Evolutionary conservation across 2,797 vertebrate genomes (phyloP), one percentile per base, ranked within the genome.

Genomic region (Acipenser transmontanus): DNA sequence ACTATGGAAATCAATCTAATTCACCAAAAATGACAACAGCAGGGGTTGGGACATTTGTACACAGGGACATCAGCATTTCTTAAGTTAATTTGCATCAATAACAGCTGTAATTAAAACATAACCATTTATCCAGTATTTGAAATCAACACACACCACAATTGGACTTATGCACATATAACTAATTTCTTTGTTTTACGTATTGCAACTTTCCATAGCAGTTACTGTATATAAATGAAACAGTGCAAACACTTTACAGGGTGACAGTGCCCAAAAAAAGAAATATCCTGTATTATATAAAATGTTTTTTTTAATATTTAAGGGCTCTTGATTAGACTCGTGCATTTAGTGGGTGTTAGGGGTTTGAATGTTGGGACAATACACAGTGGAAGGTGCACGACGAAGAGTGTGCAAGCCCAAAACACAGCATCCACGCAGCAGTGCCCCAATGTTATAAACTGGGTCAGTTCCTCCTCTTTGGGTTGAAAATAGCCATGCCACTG

Each of bases 381-480:
- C 34, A 34, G 34, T 34, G 34, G 34, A 34, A 34, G 4, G 34
- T 3, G 34, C 2, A 34, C 34, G 34, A 34, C 34, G 34, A 68
- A 98, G 92, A 0, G 96, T 94, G 78, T 92, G 93, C 86, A 99
- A 82, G 73, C 96, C 95, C 73, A 99, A 83, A 76, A 96, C 81
- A 77, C 95, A 98, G 81, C 97, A 99, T 69, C 97, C 95, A 54
- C 95, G 89, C 71, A 99, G 93, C 72, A 98, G 81, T 2, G 94
- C 83, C 10, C 91, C 91, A 0, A 98, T 94, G 82, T 91, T 98
- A 81, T 96, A 96, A 66, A 95, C 79, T 0, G 95, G 95, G 65
- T 90, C 84, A 2, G 73, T 83, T 56, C 93, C 93, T 7, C 93
- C 93, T 7, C 91, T 91, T 56, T 95, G 95, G 61, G 93, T 90